These are phyloP conservation scores for Lepidothrix coronata DNA, from an alignment of 2,113 vertebrate species.

Conservation along the genomic window DNA sequence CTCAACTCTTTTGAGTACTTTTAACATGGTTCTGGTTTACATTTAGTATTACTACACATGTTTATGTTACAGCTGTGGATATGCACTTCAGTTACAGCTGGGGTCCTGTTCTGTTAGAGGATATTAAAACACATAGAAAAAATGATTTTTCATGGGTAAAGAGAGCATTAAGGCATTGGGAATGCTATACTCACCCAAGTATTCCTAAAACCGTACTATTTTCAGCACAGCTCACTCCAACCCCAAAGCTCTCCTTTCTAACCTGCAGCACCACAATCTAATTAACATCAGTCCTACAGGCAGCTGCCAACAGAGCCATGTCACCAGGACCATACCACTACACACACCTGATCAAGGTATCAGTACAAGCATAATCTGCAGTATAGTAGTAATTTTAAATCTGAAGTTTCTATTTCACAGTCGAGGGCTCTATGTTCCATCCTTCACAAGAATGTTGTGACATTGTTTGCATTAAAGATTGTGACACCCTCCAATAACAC, in stretches of 20 bases:
- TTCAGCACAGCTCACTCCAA: background rate
- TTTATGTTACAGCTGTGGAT: background rate
- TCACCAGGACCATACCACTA: background rate
- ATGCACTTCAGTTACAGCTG: background rate
- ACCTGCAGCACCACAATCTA: background rate
- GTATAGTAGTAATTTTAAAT: background rate
- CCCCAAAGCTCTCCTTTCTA: background rate
- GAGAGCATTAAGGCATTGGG: background rate
- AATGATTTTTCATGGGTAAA: background rate
- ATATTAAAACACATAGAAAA: background rate
- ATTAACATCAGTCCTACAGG: background rate
- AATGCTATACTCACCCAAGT: background rate
- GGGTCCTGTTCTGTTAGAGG: background rate
- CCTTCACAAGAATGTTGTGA: background rate
- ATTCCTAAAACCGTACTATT: background rate
- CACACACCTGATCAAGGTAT: accelerated
- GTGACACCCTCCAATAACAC: background rate
- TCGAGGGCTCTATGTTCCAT: accelerated
- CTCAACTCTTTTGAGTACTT: background rate
- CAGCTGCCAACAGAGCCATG: background rate
- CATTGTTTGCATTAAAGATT: background rate
- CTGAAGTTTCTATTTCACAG: background rate
- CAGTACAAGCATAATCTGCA: background rate
- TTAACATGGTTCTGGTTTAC: background rate
- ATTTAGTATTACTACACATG: background rate